phyloP scores from a whole-genome alignment of 2,888 invertebrate species.

The Coecobrya sp. region DNA sequence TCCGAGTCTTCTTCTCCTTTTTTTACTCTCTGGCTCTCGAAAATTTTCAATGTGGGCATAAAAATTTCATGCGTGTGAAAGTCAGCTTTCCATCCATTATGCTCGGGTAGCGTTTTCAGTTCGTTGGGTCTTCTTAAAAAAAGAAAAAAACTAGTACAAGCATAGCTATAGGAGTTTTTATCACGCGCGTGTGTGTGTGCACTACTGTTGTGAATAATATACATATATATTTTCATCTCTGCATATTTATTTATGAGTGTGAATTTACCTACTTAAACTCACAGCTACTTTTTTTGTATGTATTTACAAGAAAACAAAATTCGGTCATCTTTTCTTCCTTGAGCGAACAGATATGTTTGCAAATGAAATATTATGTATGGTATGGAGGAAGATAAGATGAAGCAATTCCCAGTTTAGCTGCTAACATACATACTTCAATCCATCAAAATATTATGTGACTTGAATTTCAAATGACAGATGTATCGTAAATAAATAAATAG shows the following conservation, averaged over 20 bases:
- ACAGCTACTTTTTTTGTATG: neutral
- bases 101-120: constrained; percentile 19
- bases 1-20: neutral
- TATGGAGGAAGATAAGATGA: neutral
- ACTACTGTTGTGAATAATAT: neutral
- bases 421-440: constrained; percentile 62
- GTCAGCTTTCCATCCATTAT: constrained; percentile 63
- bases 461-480: constrained; percentile 54
- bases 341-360: constrained; percentile 16
- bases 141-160: neutral
- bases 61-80: constrained; percentile 71
- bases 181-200: neutral
- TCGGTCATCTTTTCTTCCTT: constrained; percentile 6
- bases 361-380: constrained; percentile 10
- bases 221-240: neutral
- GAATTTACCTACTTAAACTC: neutral
- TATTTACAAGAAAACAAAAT: neutral
- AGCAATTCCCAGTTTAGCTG: constrained; percentile 52
- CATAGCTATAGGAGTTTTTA: neutral
- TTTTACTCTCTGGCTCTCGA: neutral
- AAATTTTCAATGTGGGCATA: constrained; percentile 31
- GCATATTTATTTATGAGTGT: constrained; percentile 8
- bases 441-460: constrained; percentile 63
- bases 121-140: constrained; percentile 28
- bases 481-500: constrained; percentile 42